Evolutionary conservation across 2,888 invertebrate species (phyloP), one percentile per base, ranked within the genome.

Genomic region (Sympetrum striolatum): DNA sequence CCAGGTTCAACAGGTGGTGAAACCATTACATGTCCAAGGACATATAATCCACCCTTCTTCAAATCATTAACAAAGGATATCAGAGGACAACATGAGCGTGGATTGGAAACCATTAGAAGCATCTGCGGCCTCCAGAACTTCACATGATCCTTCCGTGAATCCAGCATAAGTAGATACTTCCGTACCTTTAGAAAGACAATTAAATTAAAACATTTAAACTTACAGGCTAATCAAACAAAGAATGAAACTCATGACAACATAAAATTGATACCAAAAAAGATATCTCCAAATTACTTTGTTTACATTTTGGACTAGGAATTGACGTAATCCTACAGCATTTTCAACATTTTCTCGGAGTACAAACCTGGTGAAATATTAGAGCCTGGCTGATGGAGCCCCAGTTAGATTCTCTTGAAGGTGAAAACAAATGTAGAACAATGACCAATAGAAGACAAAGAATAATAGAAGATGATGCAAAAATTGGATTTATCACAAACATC

Each of bases 361-460:
- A 92, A 91, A 97, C 98, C 96, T 99, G 99, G 93, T 99, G 99
- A 94, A 99, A 99, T 93, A 99, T 99, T 37, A 99, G 95, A n/a
- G 99, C 99, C 95, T 99, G 99, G 31, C 98, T 98, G 92, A 99
- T 98, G 90, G 98, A 98, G 58, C 99, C 99, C 99, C 99, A 99
- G 92, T 96, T 95, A 25, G 97, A 97, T 1, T 95, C 95, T 25
- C 93, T 92, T 53, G 97, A 97, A 0, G 99, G 98, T 0, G 98
- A 98, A 93, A 97, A 96, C 86, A 98, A 93, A 94, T 99, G 99
- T 91, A 99, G 95, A 53, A 97, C 96, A 92, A 98, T 96, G 91
- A 99, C 97, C 90, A 99, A 94, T 91, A 98, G 94, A 92, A 98
- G 95, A 93, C 98, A 97, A 37, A 98, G 94, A 90, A 98, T 96